Evolutionary conservation across 2,113 vertebrate genomes (phyloP).

Genomic region (Oryzias woworae): DNA sequence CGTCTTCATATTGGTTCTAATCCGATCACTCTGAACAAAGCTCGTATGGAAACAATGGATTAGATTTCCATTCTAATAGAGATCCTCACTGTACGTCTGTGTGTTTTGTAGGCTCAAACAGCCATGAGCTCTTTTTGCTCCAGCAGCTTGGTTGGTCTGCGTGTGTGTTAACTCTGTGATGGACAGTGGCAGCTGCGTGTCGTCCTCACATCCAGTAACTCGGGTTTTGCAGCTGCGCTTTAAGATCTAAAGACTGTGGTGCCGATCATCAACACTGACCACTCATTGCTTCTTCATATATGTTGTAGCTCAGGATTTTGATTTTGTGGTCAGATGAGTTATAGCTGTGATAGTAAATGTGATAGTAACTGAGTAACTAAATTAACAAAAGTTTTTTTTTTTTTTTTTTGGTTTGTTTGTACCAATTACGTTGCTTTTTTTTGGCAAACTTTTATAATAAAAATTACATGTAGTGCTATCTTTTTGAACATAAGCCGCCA

Average conservation of each 20-base stretch:
- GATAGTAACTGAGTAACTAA: background rate
- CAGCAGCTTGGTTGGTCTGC: conserved; percentile 83
- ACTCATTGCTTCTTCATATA: conserved; percentile 4
- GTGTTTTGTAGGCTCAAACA: conserved; percentile 63
- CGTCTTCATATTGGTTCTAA: conserved; percentile 83
- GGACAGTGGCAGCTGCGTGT: conserved; percentile 86
- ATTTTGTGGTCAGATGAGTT: background rate
- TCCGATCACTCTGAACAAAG: conserved; percentile 36
- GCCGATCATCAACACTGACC: conserved; percentile 24
- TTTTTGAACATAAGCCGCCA: conserved; percentile 6
- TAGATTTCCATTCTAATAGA: conserved; percentile 54
- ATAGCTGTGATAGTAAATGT: background rate
- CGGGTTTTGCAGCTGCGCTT: conserved; percentile 79
- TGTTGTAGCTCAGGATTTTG: background rate
- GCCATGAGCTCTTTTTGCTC: conserved; percentile 72
- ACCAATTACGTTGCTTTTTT: too few relatives aligned
- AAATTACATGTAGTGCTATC: background rate
- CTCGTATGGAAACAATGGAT: background rate
- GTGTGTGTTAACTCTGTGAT: conserved; percentile 76
- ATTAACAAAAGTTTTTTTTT: too few relatives aligned
- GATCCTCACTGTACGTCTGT: conserved; percentile 28
- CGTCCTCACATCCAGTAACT: conserved; percentile 80
- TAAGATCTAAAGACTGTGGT: conserved; percentile 18
- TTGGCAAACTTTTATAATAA: too few relatives aligned
- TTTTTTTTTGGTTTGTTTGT: too few relatives aligned